Conservation (phyloP, 2,113 vertebrate species). For the Phrynosoma blainvillii region DNA sequence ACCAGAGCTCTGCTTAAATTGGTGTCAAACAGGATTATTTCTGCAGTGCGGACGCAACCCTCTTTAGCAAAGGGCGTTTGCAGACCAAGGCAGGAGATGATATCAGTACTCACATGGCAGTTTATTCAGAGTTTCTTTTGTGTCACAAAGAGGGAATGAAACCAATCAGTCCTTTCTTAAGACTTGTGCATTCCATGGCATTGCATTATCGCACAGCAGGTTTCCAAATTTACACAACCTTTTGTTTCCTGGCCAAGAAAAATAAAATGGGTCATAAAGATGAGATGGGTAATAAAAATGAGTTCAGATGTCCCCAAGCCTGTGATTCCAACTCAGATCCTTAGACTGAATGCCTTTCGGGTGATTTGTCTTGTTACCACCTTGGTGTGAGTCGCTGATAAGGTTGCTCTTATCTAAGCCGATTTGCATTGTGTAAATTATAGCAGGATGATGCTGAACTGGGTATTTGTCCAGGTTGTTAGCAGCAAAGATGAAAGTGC, state of each 20-base stretch:
- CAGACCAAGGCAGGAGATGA: neutral
- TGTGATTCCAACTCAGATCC: neutral
- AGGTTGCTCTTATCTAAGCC: neutral
- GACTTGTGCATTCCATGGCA: too few species aligned
- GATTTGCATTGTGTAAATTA: neutral
- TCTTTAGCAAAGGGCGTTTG: neutral
- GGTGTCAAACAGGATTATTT: neutral
- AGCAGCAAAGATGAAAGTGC: too few species aligned
- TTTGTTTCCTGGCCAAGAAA: neutral
- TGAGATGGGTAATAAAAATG: too few species aligned
- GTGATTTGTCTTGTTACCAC: neutral
- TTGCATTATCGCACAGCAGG: too few species aligned
- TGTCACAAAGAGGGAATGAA: neutral
- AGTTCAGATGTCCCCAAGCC: neutral
- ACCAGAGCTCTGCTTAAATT: too few species aligned
- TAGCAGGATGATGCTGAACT: neutral
- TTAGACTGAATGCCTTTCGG: neutral
- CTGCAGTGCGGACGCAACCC: neutral
- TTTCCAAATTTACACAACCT: neutral
- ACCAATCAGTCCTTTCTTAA: neutral
- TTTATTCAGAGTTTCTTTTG: neutral
- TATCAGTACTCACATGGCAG: too few species aligned
- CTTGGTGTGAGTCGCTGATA: neutral
- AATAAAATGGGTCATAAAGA: too few species aligned
- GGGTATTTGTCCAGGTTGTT: too few species aligned